Base-by-base conservation (phyloP, 2,113 vertebrate genomes). In the Bungarus multicinctus region DNA sequence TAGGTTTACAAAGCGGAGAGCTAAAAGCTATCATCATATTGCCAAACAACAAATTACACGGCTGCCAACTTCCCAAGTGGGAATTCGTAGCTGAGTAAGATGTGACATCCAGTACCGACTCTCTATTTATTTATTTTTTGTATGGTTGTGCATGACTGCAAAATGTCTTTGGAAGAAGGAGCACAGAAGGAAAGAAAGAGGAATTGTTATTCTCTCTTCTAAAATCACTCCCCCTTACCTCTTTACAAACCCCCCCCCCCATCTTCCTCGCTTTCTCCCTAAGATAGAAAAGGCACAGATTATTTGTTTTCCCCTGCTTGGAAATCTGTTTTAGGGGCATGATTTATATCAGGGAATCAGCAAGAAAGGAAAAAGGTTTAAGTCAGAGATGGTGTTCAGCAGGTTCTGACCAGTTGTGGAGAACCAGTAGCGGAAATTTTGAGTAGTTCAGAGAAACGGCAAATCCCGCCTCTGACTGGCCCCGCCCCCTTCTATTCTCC, bases 1-100 rank as follows among this genome's bases (percentile, higher is more conserved):
- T 52, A 47, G 69, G 95, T 88, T 94, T 94, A 93, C 69, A 74
- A 74, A 74, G n/a, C n/a, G 0, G 64, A 74, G n/a, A 34, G n/a
- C 85, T 64, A 50, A 90, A 86, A 89, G 58, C 90, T 89, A 39
- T 91, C 92, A 91, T 93, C 89, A 20, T 43, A 45, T 64, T 54
- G 30, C 39, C 85, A 74, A 91, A 94, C 7, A 0, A 0, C 88
- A 93, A 95, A 94, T 93, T 95, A 93, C 69, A 89, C 88, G 85
- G n/a, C 0, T 81, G 85, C 92, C 69, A 93, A n/a, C 54, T 85
- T 91, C 93, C 52, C 85, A 50, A 43, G 89, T n/a, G 86, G 93
- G 87, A 92, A 95, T 5, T 57, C 91, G 64, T 57, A 89, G 95
- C 58, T 22, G 23, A 74, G 22, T 11, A 8, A 52, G 47, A 90